phyloP scores from a whole-genome alignment of 2,113 vertebrate genomes.

The Peromyscus polionotus region DNA sequence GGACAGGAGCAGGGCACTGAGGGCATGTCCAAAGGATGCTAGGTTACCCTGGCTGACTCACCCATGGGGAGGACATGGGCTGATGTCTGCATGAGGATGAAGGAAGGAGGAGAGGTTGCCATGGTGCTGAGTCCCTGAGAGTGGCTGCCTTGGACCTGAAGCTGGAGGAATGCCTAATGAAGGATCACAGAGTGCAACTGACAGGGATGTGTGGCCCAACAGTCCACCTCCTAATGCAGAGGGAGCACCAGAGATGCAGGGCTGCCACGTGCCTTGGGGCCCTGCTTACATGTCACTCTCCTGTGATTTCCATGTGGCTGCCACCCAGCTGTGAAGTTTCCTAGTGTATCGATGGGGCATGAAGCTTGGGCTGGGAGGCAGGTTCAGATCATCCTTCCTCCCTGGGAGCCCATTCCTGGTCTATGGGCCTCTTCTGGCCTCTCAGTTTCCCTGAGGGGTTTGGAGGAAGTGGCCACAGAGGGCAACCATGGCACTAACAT shows the following conservation, averaged over 20 bases:
- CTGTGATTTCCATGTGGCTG: neutral
- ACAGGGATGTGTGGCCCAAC: neutral
- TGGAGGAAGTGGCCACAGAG: neutral
- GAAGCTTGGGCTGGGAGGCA: neutral
- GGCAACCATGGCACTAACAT: neutral
- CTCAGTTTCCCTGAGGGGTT: neutral
- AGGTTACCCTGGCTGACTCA: neutral
- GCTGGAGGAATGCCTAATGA: neutral
- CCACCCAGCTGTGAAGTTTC: neutral
- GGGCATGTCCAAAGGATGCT: neutral
- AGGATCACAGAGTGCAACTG: neutral
- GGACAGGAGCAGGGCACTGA: too few relatives aligned
- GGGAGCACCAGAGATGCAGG: neutral
- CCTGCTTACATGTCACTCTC: neutral
- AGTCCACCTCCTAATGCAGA: neutral
- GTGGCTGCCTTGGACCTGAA: neutral
- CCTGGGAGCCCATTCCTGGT: neutral
- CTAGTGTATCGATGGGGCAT: neutral
- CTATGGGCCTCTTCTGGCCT: neutral
- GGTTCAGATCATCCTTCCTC: neutral
- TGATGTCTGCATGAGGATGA: too few relatives aligned
- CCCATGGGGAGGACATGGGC: neutral
- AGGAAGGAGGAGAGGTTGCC: neutral
- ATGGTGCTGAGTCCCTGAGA: neutral
- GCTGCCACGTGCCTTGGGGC: neutral